Base-by-base conservation (phyloP, 2,797 vertebrate genomes). In the Lemur catta region DNA sequence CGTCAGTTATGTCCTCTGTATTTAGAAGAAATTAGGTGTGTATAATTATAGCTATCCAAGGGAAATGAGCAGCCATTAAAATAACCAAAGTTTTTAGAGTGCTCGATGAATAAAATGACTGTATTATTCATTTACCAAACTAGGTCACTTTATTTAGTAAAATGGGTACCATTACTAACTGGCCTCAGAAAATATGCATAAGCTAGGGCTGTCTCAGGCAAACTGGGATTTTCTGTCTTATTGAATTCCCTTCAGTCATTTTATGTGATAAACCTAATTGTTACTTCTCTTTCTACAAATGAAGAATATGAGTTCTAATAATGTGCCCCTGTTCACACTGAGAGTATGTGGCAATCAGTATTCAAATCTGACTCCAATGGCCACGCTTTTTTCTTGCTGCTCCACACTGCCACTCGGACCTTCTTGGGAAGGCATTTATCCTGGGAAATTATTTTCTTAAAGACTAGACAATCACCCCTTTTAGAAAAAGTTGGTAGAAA, bases 91-190 rank as follows among this genome's bases (percentile, higher is more conserved):
- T 15, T 71, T 81, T 81, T 82, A 81, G 24, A 55, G 18, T 57
- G 11, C 11, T 48, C 1, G 28, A 12, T 76, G 57, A 80, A 52
- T 75, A 65, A 89, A 4, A 30, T 50, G 24, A 50, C 38, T 33
- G n/a, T 41, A 46, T 84, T 22, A n/a, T 93, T 91, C 96, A 13
- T 89, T 94, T 89, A 52, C 24, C 41, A 81, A 71, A 75, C 6
- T 57, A 9, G 30, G 10, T 63, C n/a, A 61, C 17, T 38, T 43
- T 72, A 67, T 41, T 26, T 28, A 86, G 7, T 43, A 71, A 67
- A 95, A 59, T 75, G 9, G 3, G 6, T 82, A 30, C 76, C 93
- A 74, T 50, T 81, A 61, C 69, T 52, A 86, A 82, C 61, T 76
- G n/a, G 59, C 17, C 20, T 72, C 10, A 96, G 48, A 35, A 72